A percentile compares a stretch with the other conserved stretches of the same genome.
Conservation (phyloP, 2,113 vertebrate genomes). For the Pyxicephalus adspersus region DNA sequence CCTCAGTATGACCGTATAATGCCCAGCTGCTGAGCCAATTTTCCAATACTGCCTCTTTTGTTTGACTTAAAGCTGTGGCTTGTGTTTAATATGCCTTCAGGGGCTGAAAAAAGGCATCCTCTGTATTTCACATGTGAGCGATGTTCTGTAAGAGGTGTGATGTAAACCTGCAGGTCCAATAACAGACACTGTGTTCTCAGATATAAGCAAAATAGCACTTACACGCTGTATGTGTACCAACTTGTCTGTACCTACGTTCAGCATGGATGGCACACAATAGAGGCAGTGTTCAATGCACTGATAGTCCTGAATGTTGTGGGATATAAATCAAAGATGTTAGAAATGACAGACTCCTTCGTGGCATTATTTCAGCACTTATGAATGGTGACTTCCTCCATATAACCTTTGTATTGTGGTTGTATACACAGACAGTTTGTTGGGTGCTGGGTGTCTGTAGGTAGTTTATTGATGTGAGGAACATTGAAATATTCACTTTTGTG, state of each 20-base stretch:
- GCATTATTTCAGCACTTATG: too few relatives aligned
- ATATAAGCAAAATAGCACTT: conserved; percentile 15
- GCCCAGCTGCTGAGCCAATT: background rate
- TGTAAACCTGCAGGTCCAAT: background rate
- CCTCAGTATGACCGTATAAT: too few relatives aligned
- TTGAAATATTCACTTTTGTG: background rate
- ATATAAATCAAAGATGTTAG: background rate
- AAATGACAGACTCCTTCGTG: background rate
- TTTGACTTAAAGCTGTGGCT: conserved; percentile 6
- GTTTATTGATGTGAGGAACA: too few relatives aligned
- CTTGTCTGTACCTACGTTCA: background rate
- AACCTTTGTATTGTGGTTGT: too few relatives aligned
- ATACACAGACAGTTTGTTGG: too few relatives aligned
- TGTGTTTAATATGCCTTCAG: conserved; percentile 14
- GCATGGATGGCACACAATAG: conserved; percentile 6
- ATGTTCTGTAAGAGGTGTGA: conserved; percentile 1
- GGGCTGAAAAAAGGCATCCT: background rate
- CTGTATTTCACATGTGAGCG: background rate
- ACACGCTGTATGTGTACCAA: conserved; percentile 24
- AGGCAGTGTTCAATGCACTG: background rate
- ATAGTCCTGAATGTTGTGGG: background rate
- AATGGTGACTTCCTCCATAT: too few relatives aligned
- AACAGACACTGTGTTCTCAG: background rate
- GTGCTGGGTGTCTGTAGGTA: too few relatives aligned
- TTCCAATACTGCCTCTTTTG: conserved; percentile 28